Evolutionary conservation across 2,113 vertebrate genomes (phyloP), one percentile per base, ranked within the genome.

Genomic region (Taxidea taxus): DNA sequence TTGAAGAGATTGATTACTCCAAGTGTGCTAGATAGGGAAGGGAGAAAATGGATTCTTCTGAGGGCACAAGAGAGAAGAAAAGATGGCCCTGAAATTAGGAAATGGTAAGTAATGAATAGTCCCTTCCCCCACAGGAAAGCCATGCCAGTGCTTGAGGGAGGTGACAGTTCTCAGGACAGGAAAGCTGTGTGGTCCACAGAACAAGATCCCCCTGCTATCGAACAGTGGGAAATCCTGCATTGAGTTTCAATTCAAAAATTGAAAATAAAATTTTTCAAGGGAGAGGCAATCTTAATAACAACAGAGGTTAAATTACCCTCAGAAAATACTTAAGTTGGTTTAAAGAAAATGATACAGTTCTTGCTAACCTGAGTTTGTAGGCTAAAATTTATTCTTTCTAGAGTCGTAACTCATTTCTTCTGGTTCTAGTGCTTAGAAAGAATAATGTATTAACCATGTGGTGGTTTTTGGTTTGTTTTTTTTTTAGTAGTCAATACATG

Each of bases 1-100:
- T 97, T 44, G 16, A 94, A 16, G 54, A 95, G 74, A 90, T 95
- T 92, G 74, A 90, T 95, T 92, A 87, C 39, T 54, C 54, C 58
- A 92, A 95, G 75, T 47, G 39, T 87, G 14, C 47, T 80, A 42
- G 44, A 91, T 27, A 83, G 49, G 14, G 31, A 78, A 89, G 44
- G n/a, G 60, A 54, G 51, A 86, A 97, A 96, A 95, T 3, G 51
- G 31, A 83, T 47, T 86, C 51, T 95, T 95, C 25, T 21, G 12
- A 84, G 77, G 44, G 37, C 16, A 1, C 11, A 21, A 64, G 34
- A 83, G 47, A 90, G 1, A 83, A 74, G 25, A 49, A 80, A 64
- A 60, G 37, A 49, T 42, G 80, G 4, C 31, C 42, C 49, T 77
- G 70, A 90, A 88, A 91, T 3, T 11, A 23, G 47, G 80, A 92